phyloP scores from a whole-genome alignment of 2,888 invertebrate genomes.

The Drosophila kambysellisi region DNA sequence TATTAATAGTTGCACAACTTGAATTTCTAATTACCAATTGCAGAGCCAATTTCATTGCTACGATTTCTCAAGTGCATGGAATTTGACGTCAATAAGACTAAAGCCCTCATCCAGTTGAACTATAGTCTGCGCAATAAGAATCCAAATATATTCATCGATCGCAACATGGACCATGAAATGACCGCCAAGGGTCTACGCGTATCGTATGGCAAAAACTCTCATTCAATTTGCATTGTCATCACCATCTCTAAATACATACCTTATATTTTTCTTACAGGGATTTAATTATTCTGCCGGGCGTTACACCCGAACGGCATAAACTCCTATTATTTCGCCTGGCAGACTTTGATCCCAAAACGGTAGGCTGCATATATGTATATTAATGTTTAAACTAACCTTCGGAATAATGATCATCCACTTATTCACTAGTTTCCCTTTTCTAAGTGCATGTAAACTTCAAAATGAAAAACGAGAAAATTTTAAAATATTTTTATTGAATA shows the following conservation, averaged over 20 bases:
- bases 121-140: conserved; percentile 86
- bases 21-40: conserved; percentile 21
- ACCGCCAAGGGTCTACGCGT: conserved; percentile 54
- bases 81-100: conserved; percentile 74
- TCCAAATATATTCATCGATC: conserved; percentile 86
- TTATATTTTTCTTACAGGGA: conserved; percentile 59
- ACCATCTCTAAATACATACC: not conserved
- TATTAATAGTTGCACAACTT: conserved; percentile 20
- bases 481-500: not conserved
- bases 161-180: conserved; percentile 84
- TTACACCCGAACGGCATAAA: conserved; percentile 78
- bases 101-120: conserved; percentile 80
- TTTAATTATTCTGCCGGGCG: conserved; percentile 72
- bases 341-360: conserved; percentile 77
- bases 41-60: conserved; percentile 75
- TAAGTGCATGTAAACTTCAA: not conserved
- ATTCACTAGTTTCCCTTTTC: not conserved
- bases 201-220: conserved; percentile 54
- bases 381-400: not conserved
- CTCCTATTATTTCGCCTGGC: conserved; percentile 70
- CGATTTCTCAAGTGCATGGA: conserved; percentile 79
- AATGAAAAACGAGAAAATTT: not conserved
- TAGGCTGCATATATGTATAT: conserved; percentile 22
- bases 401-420: too few relatives aligned
- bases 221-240: too few relatives aligned